Percentiles rank a stretch among this genome's conserved stretches.
Evolutionary conservation across 2,797 vertebrate species (phyloP).

Genomic region (Manis javanica): DNA sequence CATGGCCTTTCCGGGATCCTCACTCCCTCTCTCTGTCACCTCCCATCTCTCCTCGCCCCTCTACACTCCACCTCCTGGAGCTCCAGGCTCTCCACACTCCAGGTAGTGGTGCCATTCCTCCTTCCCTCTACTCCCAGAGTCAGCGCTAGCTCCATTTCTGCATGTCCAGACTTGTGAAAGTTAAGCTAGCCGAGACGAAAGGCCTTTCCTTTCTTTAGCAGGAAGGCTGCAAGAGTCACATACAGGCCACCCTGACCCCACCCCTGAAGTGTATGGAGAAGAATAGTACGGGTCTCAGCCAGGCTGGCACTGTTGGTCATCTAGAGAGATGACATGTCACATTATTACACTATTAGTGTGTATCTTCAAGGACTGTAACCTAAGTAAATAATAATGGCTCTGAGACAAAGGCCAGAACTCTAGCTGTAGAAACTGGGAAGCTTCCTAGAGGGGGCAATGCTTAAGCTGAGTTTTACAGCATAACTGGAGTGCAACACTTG

Average conservation of each 20-base stretch:
- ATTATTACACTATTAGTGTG: neutral
- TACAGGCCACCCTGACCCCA: neutral
- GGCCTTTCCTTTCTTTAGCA: too few relatives aligned
- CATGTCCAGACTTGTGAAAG: neutral
- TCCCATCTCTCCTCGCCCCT: neutral
- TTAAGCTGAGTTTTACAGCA: neutral
- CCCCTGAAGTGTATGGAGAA: neutral
- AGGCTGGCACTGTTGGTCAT: neutral
- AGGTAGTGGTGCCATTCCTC: neutral
- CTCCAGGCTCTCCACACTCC: neutral
- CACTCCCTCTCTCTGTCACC: neutral
- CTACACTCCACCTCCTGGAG: neutral
- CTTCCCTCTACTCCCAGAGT: neutral
- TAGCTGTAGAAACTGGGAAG: neutral
- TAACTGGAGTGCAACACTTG: neutral
- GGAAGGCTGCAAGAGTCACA: neutral
- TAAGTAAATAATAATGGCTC: neutral
- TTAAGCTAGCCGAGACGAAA: neutral
- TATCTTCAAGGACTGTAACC: neutral
- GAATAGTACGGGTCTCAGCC: neutral
- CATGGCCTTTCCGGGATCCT: neutral
- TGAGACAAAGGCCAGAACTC: neutral
- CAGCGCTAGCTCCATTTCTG: neutral
- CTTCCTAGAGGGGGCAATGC: neutral
- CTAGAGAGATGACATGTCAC: neutral